phyloP scores from a whole-genome alignment of 2,797 vertebrate species.

The Phylloscopus collybita region DNA sequence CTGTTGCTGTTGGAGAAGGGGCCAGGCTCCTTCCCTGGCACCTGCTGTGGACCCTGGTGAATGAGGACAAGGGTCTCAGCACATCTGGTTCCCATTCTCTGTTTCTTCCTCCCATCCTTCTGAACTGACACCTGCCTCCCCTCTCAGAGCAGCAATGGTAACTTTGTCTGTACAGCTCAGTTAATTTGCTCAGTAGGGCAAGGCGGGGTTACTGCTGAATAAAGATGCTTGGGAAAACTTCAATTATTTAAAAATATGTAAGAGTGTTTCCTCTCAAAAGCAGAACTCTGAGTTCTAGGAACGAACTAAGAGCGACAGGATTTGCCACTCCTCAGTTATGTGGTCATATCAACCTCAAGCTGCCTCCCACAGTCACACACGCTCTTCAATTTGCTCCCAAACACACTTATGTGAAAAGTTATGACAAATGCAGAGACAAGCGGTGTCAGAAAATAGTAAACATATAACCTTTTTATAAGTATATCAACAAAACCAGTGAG shows the following conservation, averaged over 20 bases:
- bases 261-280: background rate
- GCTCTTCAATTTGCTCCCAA: background rate
- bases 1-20: background rate
- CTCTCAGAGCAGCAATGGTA: background rate
- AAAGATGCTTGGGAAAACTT: background rate
- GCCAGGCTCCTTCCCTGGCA: background rate
- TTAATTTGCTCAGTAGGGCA: background rate
- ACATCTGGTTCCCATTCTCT: background rate
- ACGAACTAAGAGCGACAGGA: background rate
- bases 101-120: background rate
- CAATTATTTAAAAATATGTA: background rate
- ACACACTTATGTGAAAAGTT: background rate
- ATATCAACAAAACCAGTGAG: background rate
- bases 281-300: background rate
- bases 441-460: background rate
- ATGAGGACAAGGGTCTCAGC: background rate
- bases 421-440: background rate
- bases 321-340: background rate
- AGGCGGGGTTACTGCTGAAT: background rate
- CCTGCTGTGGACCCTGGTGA: background rate
- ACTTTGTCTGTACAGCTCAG: background rate
- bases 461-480: background rate
- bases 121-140: background rate
- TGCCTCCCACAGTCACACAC: background rate
- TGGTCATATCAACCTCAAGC: background rate